These are phyloP conservation scores for Linyphia triangularis DNA, from an alignment of 2,888 invertebrate genomes.

Conservation along the genomic window DNA sequence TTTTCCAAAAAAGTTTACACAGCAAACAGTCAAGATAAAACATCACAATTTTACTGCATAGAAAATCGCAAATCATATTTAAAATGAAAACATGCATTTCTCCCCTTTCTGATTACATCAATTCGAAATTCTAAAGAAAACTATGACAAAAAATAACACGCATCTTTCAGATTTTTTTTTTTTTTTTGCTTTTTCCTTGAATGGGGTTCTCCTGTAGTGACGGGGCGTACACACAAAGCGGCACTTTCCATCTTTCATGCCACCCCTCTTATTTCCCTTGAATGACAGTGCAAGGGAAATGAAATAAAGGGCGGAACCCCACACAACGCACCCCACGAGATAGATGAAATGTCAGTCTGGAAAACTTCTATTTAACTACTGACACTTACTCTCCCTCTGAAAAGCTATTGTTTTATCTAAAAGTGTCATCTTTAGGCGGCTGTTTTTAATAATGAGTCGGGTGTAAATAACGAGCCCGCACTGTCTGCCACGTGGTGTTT, in stretches of 20 bases:
- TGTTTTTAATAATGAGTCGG: slow-evolving; percentile 48
- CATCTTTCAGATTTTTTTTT: too few relatives aligned
- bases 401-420: slow-evolving; percentile 55
- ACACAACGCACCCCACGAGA: neutral
- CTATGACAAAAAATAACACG: too few relatives aligned
- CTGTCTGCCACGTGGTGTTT: neutral
- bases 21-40: too few relatives aligned
- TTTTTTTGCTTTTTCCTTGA: too few relatives aligned
- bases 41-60: too few relatives aligned
- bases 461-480: neutral
- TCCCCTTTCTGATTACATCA: neutral
- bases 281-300: slow-evolving; percentile 36
- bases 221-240: slow-evolving; percentile 15
- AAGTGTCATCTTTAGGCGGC: slow-evolving; percentile 53
- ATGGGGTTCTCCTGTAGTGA: too few relatives aligned
- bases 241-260: neutral
- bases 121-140: too few relatives aligned
- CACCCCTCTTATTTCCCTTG: neutral
- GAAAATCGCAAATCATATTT: too few relatives aligned
- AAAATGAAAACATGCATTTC: too few relatives aligned
- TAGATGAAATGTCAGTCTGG: slow-evolving; percentile 31
- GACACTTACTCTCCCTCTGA: neutral
- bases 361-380: slow-evolving; percentile 31
- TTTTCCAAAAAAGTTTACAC: too few relatives aligned
- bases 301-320: slow-evolving; percentile 22